Base-by-base conservation (phyloP, 2,113 vertebrate genomes). In the Tupaia tana region DNA sequence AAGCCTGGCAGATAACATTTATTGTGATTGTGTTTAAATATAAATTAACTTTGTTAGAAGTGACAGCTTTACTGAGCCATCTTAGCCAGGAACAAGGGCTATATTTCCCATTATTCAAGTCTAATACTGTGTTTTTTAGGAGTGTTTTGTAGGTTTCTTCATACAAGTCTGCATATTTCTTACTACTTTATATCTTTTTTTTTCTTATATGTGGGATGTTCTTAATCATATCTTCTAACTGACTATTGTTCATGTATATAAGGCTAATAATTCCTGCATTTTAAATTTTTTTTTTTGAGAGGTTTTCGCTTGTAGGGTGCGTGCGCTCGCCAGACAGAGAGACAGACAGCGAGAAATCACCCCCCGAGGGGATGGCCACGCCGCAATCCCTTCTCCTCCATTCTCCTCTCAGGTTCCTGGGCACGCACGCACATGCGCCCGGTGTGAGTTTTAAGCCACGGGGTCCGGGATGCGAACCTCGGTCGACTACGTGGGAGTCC, bases 1-100 rank as follows among this genome's bases (percentile, higher is more conserved):
- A 85, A 86, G 9, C 34, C 34, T 85, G 54, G 73, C 18, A 43
- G 58, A 27, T 90, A 59, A 59, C 64, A 79, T 90, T 86, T 71
- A 63, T 10, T 12, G 5, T 11, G 54, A 61, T 58, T 83, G 29
- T 78, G 34, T 64, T 90, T 52, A 85, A 29, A 79, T 24, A 78
- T 27, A 85, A 78, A 90, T 78, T 79, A 90, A n/a, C 81, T 85
- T 94, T 43, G 74, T 75, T 6, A 91, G 84, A 83, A 89, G 9
- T 52, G 29, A 80, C 27, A 89, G 34, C 11, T 94, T 77, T 84
- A 61, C 1, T 80, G 12, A 71, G 43, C 22, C 71, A 29, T 66
- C 22, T 14, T 34, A 34, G 11, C 52, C 61, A 79, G 86, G 66
- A 70, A 54, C 10, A 63, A 71, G 14, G 34, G 34, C 31, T 79